Evolutionary conservation across 1,140 invertebrate species (phyloP), one percentile per base, ranked within the genome.

Genomic region (Nomia melanderi): DNA sequence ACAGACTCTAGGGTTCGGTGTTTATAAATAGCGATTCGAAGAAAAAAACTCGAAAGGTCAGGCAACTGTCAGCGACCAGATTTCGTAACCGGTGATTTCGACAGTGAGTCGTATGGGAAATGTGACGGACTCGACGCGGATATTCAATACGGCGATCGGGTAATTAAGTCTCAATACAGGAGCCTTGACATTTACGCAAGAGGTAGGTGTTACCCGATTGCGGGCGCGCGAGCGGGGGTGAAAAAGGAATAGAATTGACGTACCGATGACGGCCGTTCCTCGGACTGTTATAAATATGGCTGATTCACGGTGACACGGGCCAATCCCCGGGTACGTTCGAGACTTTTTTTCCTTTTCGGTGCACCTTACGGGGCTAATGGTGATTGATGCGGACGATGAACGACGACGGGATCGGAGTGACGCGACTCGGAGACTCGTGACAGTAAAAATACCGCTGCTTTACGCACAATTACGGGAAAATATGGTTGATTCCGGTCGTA

Each of bases 141-240:
- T 47, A 75, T 59, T 47, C 29, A 36, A 69, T 76, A 50, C 20
- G 27, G 29, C 17, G n/a, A 11, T 36, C 9, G 47, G 71, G 29
- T 69, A 76, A 76, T 76, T 60, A 69, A 59, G 31, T 47, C 60
- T 23, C 31, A 12, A 76, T 69, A 50, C 1, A 17, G 23, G 23
- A 44, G 9, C 73, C 65, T 76, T 76, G 73, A 69, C 65, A 69
- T 76, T 76, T 76, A 39, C 31, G 29, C 39, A 17, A 20, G 8
- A 7, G 14, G 20, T 17, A 27, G 39, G 47, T 25, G 39, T 31
- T 60, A 36, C 47, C 20, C 8, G 36, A 47, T 36, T 17, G n/a
- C 39, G 25, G 56, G 33, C 27, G 25, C 27, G 7, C 7, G 14
- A 41, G 41, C 9, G 36, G 33, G 31, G 50, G 3, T 33, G 25